These are phyloP conservation scores for Rousettus leschenaultii DNA, from an alignment of 2,113 vertebrate species.

Conservation along the genomic window DNA sequence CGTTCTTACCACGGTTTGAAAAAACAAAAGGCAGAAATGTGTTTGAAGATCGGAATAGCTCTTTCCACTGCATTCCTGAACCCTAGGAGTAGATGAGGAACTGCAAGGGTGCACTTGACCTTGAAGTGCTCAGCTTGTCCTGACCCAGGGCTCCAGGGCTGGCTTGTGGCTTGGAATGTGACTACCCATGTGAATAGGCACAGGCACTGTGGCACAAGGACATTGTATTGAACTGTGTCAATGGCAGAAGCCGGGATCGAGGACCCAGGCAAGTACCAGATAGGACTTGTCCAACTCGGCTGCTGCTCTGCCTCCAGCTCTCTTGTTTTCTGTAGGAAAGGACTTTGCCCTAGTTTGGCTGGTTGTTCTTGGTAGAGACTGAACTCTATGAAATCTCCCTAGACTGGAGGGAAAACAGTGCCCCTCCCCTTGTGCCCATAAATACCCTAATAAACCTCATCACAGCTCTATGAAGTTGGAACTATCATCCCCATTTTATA, in stretches of 20 bases:
- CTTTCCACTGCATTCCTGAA: background rate
- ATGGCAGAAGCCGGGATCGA: background rate
- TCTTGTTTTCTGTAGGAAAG: background rate
- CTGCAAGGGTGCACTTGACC: background rate
- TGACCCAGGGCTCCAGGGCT: background rate
- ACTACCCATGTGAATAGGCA: background rate
- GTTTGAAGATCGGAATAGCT: background rate
- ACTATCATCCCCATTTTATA: background rate
- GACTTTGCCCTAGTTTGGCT: background rate
- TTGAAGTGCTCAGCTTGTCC: background rate
- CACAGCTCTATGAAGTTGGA: background rate
- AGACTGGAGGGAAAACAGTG: background rate
- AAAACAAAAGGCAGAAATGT: background rate
- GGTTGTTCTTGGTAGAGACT: background rate
- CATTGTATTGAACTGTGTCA: background rate
- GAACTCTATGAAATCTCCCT: background rate
- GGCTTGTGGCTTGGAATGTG: background rate
- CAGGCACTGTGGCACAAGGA: background rate
- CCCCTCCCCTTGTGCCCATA: background rate
- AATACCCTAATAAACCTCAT: background rate
- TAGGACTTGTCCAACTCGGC: background rate
- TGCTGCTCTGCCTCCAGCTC: background rate
- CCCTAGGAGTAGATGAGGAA: background rate
- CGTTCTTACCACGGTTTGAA: background rate
- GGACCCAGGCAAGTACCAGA: background rate